phyloP scores from a whole-genome alignment of 2,888 invertebrate genomes.

The Enchytraeus crypticus region DNA sequence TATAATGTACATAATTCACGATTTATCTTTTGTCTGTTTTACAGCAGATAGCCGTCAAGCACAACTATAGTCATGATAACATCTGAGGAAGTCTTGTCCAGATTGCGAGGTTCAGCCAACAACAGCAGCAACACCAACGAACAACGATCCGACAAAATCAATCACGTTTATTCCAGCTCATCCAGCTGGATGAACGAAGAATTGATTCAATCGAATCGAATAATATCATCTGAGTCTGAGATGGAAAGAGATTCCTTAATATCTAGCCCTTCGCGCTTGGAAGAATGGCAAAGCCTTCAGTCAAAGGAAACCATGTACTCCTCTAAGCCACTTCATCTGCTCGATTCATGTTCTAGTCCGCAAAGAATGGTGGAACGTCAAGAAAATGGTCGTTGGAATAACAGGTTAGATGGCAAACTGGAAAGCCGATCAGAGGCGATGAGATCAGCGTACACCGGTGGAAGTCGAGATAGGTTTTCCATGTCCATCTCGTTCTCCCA shows the following conservation, averaged over 20 bases:
- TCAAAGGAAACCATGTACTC: neutral
- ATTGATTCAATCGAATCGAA: too few species aligned
- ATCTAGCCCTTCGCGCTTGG: neutral
- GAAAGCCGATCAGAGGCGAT: too few species aligned
- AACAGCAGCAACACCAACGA: too few species aligned
- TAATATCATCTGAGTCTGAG: neutral
- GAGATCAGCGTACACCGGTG: neutral
- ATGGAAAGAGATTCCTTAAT: too few species aligned
- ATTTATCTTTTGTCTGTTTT: too few species aligned
- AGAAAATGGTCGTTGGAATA: neutral
- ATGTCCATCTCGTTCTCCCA: neutral
- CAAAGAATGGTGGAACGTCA: neutral
- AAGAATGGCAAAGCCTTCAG: neutral
- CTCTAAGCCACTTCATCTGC: neutral
- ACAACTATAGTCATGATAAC: neutral
- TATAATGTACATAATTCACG: too few species aligned
- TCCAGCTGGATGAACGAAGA: too few species aligned
- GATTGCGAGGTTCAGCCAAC: neutral
- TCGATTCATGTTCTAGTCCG: neutral
- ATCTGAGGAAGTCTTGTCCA: neutral
- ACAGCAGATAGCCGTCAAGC: neutral
- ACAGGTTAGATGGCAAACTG: too few species aligned
- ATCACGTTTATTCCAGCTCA: too few species aligned
- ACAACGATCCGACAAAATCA: too few species aligned
- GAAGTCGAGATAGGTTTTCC: constrained; percentile 3